Base-by-base conservation (phyloP, 2,113 vertebrate species). In the Alligator mississippiensis region DNA sequence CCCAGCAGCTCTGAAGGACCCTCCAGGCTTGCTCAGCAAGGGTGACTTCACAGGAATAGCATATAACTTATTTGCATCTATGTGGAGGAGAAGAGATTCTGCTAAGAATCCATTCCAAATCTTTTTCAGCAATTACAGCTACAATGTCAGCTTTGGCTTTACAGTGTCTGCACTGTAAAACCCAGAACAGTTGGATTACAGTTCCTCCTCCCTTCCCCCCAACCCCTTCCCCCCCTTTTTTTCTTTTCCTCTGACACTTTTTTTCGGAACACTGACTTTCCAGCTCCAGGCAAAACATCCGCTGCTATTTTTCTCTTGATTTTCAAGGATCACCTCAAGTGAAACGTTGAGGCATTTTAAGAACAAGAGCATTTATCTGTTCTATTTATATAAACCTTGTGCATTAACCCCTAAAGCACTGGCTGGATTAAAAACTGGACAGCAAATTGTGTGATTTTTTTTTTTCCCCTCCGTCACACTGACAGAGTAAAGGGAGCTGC, bases 251-350 rank as follows among this genome's bases (percentile, higher is more conserved):
- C 83, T 90, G 93, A 61, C 92, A 82, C 95, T 93, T 85, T 95
- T 83, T 98, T 96, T 96, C 82, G 80, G 92, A 96, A 97, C 94
- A 95, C 89, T 97, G 96, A 94, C 88, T 97, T 96, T 93, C 88
- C 68, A 79, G 96, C 96, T 96, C 72, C 93, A 96, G 93, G 95
- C 91, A 60, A 96, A 97, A 94, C 82, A 96, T 85, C 78, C 84
- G 18, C 91, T 97, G 90, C 90, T 96, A 84, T 97, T 96, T 97
- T 95, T 94, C 82, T 88, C 90, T 92, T 86, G 59, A 76, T 97
- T 95, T 95, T 95, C 85, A 97, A 96, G 87, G 89, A 94, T 97
- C 81, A 94, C 93, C 95, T 95, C 96, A 82, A 96, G 92, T 90
- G 95, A 97, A 96, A 97, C 87, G 92, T 81, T 54, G 68, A 93